Evolutionary conservation across 2,113 vertebrate species (phyloP).

Genomic region (Carollia perspicillata): DNA sequence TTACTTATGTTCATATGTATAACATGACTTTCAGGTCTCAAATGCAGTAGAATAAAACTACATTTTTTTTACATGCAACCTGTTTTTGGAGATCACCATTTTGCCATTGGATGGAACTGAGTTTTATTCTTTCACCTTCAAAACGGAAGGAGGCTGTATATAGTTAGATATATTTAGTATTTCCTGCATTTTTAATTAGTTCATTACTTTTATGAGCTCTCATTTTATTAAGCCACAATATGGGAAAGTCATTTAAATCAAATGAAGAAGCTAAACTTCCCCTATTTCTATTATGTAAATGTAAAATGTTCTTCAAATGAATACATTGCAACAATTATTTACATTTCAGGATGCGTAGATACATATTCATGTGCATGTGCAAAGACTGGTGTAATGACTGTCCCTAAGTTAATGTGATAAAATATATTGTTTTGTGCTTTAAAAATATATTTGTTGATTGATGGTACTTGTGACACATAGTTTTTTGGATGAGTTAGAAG

Average conservation of each 20-base stretch:
- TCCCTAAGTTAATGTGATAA: not conserved
- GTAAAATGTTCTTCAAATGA: not conserved
- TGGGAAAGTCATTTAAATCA: not conserved
- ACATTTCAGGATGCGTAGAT: not conserved
- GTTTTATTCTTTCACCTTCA: not conserved
- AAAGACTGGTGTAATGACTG: not conserved
- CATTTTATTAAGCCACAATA: not conserved
- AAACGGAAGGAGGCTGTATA: rapidly evolving
- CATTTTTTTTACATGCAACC: not conserved
- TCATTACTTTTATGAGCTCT: not conserved
- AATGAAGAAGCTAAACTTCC: not conserved
- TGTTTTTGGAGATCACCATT: not conserved
- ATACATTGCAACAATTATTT: not conserved
- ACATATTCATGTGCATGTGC: not conserved
- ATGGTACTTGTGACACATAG: not conserved
- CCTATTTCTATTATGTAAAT: not conserved
- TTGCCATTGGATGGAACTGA: not conserved
- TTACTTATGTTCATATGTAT: not conserved
- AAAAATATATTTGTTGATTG: not conserved
- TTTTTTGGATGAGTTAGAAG: not conserved
- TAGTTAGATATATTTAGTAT: not conserved
- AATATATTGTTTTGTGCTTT: not conserved
- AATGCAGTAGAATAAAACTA: not conserved
- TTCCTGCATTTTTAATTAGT: not conserved
- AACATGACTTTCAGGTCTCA: not conserved